Conservation (phyloP, 2,797 vertebrate species). For the Phalloptychus januarius region DNA sequence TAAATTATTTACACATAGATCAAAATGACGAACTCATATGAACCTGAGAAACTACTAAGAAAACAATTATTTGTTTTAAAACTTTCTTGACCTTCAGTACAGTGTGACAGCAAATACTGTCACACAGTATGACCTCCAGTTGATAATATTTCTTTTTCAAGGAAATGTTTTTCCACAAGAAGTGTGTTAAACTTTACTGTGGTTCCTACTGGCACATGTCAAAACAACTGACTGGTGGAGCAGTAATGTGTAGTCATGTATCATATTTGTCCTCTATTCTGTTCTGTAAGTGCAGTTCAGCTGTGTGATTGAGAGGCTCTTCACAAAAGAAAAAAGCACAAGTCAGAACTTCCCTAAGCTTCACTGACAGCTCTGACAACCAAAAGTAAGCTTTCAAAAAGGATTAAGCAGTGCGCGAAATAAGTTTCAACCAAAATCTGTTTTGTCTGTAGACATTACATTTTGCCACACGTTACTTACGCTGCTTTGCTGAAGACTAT, state of each 20-base stretch:
- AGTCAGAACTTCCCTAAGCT: not conserved
- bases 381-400: slow-evolving; percentile 14
- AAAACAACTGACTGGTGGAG: not conserved
- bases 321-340: slow-evolving; percentile 10
- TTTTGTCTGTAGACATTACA: slow-evolving; percentile 48
- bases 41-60: not conserved
- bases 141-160: not conserved
- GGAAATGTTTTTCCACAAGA: not conserved
- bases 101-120: not conserved
- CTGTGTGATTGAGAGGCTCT: not conserved
- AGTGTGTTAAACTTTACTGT: not conserved
- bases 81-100: not conserved
- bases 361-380: slow-evolving; percentile 11
- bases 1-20: not conserved
- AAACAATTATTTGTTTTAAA: not conserved
- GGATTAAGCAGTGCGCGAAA: slow-evolving; percentile 27
- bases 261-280: not conserved
- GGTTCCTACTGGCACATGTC: not conserved
- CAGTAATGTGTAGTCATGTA: slow-evolving; percentile 4
- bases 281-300: not conserved
- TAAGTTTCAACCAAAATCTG: slow-evolving; percentile 24
- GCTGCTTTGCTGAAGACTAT: slow-evolving; percentile 36
- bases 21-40: not conserved
- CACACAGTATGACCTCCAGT: not conserved
- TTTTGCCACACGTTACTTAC: slow-evolving; percentile 25